Evolutionary conservation across 2,888 invertebrate genomes (phyloP), one percentile per base, ranked within the genome.

Genomic region (Apamea sordens): DNA sequence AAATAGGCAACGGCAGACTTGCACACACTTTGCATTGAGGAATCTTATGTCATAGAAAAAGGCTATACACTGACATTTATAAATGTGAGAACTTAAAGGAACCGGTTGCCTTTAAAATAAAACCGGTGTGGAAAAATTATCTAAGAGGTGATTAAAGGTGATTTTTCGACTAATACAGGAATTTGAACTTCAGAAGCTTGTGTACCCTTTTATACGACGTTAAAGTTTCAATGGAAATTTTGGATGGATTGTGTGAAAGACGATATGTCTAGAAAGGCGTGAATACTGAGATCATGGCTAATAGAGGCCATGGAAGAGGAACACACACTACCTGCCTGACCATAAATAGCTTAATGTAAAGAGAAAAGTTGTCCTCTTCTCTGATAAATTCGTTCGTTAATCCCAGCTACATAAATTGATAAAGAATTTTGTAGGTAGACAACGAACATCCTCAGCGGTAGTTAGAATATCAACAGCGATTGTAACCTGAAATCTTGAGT

Each of bases 21-120:
- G n/a, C n/a, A n/a, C 77, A 47, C 59, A 71, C 44, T 77, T n/a
- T 32, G 61, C 56, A 41, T 59, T 44, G 69, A 84, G 44, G 79
- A 71, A 59, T 44, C 70, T 86, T 84, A 76, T 76, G 32, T 84
- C 79, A 84, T 61, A 63, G 36, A 76, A 78, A 65, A 77, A 63
- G 41, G n/a, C 77, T 67, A 50, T 53, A 24, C 50, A 69, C 32
- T 71, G 61, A 59, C 44, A 77, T 70, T 65, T 56, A 74, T n/a
- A 67, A 28, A 70, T 70, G 24, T 69, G 28, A 59, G 10, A 63
- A 74, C 44, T 63, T 13, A 59, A 7, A 18, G 18, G 11, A 0
- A 36, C 13, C 3, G 8, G 28, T n/a, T n/a, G 21, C 18, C 24
- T 68, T 56, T 3, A 15, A 70, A 28, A 70, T n/a, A 50, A 18